Evolutionary conservation across 2,888 invertebrate genomes (phyloP), one percentile per base, ranked within the genome.

Genomic region (Apodemia hepburni): DNA sequence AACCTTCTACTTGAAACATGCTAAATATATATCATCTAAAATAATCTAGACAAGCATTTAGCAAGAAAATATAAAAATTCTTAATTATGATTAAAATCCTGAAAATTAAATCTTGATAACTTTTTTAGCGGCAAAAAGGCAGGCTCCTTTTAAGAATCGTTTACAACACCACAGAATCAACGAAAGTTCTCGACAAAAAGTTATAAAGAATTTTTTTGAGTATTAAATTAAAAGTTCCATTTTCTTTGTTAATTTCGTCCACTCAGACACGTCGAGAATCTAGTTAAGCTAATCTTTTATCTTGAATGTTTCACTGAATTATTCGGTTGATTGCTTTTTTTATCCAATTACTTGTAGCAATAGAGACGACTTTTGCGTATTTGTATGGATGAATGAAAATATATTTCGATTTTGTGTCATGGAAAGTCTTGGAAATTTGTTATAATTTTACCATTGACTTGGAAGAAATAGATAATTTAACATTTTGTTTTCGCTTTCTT

Each of bases 261-360:
- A 27, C 54, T 54, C 54, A 54, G 54, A 54, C 54, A 54, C 54
- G 54, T 54, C 12, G 54, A 27, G 54, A 54, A 54, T 54, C 54
- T 54, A 54, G 54, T 54, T 54, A 54, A 54, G 54, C 54, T 54
- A 54, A 54, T 54, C 54, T 27, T 27, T 54, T 27, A 54, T 54
- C 54, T 54, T 54, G 22, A 54, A 54, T 54, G 54, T 54, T 54
- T 54, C 54, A 54, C 6, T 54, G 54, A 54, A 54, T 54, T 22
- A 54, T 54, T 54, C 54, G 22, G 54, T 54, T 54, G 54, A 54
- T 54, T 54, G 54, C 54, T 54, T 54, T 54, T n/a, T 54, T 54
- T 54, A 54, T 54, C 54, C 54, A 54, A 54, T 54, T 54, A 54
- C 22, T 12, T 27, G 5, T 22, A 54, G 27, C 18, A 49, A 18